These are phyloP conservation scores for Eupeodes corollae DNA, from an alignment of 1,140 invertebrate genomes.

Conservation along the genomic window DNA sequence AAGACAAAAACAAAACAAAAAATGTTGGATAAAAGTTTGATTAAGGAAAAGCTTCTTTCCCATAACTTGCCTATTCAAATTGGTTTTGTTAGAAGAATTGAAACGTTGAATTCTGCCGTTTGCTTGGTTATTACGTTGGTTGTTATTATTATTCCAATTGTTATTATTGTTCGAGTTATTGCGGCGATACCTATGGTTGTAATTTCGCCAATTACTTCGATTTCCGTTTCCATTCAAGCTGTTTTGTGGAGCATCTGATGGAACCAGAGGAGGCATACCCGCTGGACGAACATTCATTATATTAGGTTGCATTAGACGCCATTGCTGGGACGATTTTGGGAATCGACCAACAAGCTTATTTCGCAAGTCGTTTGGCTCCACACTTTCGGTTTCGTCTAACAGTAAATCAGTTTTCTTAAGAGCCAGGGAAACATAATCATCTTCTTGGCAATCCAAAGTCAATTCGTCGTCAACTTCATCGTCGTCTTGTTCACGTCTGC, in stretches of 20 bases:
- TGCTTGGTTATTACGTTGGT: conserved; percentile 1
- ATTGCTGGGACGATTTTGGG: conserved; percentile 3
- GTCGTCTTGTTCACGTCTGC: conserved; percentile 1
- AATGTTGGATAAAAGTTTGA: background rate
- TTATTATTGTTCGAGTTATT: background rate
- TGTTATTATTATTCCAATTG: background rate
- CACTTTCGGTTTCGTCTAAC: background rate
- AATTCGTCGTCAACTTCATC: background rate
- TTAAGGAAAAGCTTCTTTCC: background rate
- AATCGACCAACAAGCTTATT: background rate
- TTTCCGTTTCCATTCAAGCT: conserved; percentile 2
- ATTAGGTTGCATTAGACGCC: conserved; percentile 11
- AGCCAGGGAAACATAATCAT: conserved; percentile 5
- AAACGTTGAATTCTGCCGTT: background rate
- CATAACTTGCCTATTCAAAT: background rate
- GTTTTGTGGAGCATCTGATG: background rate
- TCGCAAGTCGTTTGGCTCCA: conserved; percentile 2
- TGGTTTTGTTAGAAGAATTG: background rate
- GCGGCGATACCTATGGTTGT: conserved; percentile 1
- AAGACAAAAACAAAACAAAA: background rate
- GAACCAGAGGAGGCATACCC: conserved; percentile 7
- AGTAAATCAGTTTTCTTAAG: background rate
- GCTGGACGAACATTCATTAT: conserved; percentile 6
- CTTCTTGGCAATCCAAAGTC: background rate
- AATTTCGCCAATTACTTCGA: conserved; percentile 3